Evolutionary conservation across 2,113 vertebrate species (phyloP).

Genomic region (Gorsachius goisagi): DNA sequence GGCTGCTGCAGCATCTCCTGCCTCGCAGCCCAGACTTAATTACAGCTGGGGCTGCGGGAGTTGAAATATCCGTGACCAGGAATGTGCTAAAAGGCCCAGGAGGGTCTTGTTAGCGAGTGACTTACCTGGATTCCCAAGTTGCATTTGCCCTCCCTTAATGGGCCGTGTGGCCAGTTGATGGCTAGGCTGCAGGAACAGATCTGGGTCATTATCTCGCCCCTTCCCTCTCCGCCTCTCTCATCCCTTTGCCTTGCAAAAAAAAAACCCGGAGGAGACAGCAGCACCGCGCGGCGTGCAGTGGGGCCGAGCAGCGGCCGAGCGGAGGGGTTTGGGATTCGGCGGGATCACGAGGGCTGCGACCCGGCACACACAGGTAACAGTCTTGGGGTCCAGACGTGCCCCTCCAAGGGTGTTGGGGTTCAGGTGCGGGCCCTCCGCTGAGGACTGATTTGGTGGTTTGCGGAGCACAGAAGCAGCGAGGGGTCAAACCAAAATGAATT

Average conservation of each 20-base stretch:
- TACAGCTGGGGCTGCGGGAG: slow-evolving; percentile 39
- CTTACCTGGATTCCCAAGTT: background rate
- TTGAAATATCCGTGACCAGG: slow-evolving; percentile 1
- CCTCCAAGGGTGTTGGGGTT: background rate
- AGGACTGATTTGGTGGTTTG: background rate
- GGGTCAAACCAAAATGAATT: background rate
- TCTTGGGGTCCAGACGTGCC: background rate
- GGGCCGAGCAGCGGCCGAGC: background rate
- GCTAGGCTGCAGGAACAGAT: background rate
- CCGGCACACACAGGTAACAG: too few species aligned
- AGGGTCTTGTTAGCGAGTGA: slow-evolving; percentile 29
- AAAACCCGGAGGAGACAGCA: accelerated
- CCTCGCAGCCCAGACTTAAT: slow-evolving; percentile 30
- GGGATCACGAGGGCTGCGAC: accelerated
- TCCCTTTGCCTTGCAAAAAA: background rate
- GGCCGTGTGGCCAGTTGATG: background rate
- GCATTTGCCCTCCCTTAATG: background rate
- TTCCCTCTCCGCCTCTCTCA: background rate
- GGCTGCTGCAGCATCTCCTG: background rate
- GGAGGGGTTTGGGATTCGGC: background rate
- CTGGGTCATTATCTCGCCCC: background rate
- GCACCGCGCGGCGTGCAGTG: accelerated
- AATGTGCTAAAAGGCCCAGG: slow-evolving; percentile 23
- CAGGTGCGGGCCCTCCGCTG: background rate
- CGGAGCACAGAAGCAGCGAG: background rate